Conservation (phyloP, 2,113 vertebrate species). For the Pomatorhinus ruficollis region DNA sequence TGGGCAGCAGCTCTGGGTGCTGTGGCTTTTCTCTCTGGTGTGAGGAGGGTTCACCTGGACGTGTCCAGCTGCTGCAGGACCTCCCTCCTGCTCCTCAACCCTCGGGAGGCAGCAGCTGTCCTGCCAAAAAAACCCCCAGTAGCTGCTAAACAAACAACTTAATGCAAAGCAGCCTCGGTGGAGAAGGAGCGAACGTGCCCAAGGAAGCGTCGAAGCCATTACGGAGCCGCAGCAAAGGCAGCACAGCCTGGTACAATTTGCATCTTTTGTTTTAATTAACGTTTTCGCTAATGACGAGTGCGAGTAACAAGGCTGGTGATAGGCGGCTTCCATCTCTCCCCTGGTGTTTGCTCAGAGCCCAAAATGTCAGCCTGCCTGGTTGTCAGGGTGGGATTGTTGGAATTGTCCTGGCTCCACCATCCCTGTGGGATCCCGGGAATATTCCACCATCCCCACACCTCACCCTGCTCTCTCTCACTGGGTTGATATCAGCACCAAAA, state of each 20-base stretch:
- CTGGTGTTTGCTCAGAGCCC: neutral
- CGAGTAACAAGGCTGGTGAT: neutral
- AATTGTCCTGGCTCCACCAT: accelerated
- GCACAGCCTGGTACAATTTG: neutral
- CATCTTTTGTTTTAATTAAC: neutral
- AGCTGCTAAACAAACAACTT: conserved; percentile 58
- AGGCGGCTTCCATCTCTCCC: neutral
- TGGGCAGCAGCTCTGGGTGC: accelerated
- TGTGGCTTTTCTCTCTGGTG: accelerated
- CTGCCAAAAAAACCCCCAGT: conserved; percentile 20
- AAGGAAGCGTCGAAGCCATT: neutral
- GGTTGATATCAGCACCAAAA: neutral
- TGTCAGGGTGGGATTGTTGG: neutral
- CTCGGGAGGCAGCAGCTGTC: neutral
- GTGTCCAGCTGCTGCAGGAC: accelerated
- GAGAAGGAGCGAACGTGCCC: conserved; percentile 48
- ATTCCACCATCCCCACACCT: neutral
- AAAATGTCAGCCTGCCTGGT: accelerated
- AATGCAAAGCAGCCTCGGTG: conserved; percentile 26
- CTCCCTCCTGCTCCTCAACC: neutral
- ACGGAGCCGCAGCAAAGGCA: neutral
- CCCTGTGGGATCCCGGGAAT: neutral
- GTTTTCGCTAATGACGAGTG: neutral
- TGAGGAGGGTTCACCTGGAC: neutral
- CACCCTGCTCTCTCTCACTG: neutral